phyloP scores from a whole-genome alignment of 2,888 invertebrate genomes.

The Branchipolynoe longqiensis region DNA sequence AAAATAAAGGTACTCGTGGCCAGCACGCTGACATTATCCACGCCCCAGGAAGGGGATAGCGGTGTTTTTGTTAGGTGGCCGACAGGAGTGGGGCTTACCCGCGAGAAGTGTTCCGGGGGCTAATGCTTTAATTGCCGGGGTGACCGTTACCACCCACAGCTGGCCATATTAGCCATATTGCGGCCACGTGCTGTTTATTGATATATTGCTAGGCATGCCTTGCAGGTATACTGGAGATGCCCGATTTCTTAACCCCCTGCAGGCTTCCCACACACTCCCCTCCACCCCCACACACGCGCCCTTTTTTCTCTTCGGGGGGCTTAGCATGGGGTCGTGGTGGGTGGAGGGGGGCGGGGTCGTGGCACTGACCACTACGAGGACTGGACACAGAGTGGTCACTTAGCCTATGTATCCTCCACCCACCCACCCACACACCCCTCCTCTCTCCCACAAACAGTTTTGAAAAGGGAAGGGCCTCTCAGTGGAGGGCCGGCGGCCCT shows the following conservation, averaged over 20 bases:
- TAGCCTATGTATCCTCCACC: conserved; percentile 46
- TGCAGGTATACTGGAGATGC: conserved; percentile 15
- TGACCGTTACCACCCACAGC: conserved; percentile 36
- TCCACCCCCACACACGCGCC: conserved; percentile 43
- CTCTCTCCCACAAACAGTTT: no score
- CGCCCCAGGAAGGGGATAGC: conserved; percentile 39
- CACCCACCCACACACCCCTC: no score
- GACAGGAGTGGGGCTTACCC: conserved; percentile 31
- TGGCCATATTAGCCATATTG: conserved; percentile 50
- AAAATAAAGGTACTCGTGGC: neutral
- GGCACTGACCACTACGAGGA: conserved; percentile 33
- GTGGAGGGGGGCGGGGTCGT: conserved; percentile 42
- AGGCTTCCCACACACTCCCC: no score
- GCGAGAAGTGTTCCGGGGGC: neutral
- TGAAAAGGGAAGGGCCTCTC: conserved; percentile 38
- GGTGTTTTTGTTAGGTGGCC: neutral
- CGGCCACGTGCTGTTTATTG: conserved; percentile 52
- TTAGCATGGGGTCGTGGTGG: no score
- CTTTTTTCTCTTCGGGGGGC: conserved; percentile 2
- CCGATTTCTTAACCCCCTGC: neutral
- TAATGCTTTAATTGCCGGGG: conserved; percentile 49
- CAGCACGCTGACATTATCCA: conserved; percentile 53
- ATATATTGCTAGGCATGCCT: conserved; percentile 32
- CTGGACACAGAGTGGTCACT: conserved; percentile 30
- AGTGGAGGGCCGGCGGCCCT: conserved; percentile 25